Evolutionary conservation across 92 coral and sea anemone genomes (phyloP).

Genomic region (Bergia puertoricense): DNA sequence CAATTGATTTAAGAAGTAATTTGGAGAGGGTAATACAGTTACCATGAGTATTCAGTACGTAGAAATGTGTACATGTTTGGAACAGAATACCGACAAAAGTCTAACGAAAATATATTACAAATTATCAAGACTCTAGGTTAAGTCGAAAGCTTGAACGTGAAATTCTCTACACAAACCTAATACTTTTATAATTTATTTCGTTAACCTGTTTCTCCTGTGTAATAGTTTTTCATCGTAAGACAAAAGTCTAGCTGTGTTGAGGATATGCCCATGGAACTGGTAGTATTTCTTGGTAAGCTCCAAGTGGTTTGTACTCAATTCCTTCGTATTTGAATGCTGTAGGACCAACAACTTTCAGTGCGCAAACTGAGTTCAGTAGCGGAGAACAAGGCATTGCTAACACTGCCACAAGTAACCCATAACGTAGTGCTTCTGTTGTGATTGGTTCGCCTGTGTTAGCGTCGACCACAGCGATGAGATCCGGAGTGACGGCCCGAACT

Average conservation of each 20-base stretch:
- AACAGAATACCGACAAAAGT: neutral
- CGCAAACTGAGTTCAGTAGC: constrained; percentile 65
- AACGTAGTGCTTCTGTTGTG: constrained; percentile 90
- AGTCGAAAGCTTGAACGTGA: too few species aligned
- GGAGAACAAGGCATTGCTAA: constrained; percentile 78
- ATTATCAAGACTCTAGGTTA: too few species aligned
- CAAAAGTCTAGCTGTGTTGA: neutral
- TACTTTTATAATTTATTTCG: too few species aligned
- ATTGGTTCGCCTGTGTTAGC: constrained; percentile 85
- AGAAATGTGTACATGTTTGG: neutral
- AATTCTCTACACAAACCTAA: too few species aligned
- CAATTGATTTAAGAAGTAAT: too few species aligned
- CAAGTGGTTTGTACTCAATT: constrained; percentile 64
- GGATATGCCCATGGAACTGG: constrained; percentile 63
- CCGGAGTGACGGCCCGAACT: constrained; percentile 78
- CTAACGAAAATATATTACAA: too few species aligned
- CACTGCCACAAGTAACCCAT: constrained; percentile 92
- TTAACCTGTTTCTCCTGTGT: too few species aligned
- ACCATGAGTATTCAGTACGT: too few species aligned
- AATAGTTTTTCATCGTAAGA: neutral
- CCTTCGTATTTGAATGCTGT: constrained; percentile 78
- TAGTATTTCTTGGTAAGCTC: constrained; percentile 59
- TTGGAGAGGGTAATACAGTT: too few species aligned
- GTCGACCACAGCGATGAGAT: constrained; percentile 86
- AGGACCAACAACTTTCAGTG: constrained; percentile 82